Evolutionary conservation across 1,140 invertebrate genomes (phyloP).

Genomic region (Eufriesea mexicana): DNA sequence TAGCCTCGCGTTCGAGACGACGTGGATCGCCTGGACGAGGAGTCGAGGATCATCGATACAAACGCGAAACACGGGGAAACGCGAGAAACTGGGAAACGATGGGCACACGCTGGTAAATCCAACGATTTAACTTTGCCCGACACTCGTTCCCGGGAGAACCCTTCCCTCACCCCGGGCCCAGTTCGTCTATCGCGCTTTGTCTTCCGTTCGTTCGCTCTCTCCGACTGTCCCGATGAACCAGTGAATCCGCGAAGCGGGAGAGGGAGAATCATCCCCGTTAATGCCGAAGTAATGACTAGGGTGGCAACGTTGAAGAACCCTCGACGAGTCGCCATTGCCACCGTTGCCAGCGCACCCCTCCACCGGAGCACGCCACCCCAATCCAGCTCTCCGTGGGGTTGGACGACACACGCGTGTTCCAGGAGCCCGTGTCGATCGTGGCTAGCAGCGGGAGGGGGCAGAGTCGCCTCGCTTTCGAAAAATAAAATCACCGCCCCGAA

Average conservation of each 20-base stretch:
- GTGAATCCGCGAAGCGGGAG: slow-evolving; percentile 57
- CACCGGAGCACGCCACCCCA: slow-evolving; percentile 18
- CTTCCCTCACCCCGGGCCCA: neutral
- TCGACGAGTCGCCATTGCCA: slow-evolving; percentile 67
- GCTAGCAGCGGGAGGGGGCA: slow-evolving; percentile 5
- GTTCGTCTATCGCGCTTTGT: neutral
- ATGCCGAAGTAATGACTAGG: slow-evolving; percentile 80
- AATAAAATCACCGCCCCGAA: slow-evolving; percentile 49
- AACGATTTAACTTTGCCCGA: slow-evolving; percentile 59
- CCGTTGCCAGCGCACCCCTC: slow-evolving; percentile 33
- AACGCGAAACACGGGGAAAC: neutral
- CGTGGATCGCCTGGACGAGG: no score
- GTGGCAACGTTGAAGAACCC: slow-evolving; percentile 77
- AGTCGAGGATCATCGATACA: neutral
- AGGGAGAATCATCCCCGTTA: slow-evolving; percentile 76
- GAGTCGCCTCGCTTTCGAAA: slow-evolving; percentile 31
- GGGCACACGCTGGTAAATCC: slow-evolving; percentile 53
- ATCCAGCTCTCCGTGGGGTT: slow-evolving; percentile 43
- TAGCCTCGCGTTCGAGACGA: neutral
- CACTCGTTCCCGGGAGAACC: slow-evolving; percentile 28
- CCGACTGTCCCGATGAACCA: slow-evolving; percentile 59
- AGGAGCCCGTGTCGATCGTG: slow-evolving; percentile 66
- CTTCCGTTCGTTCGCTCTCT: neutral
- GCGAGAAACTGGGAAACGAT: slow-evolving; percentile 28
- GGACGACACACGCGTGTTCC: slow-evolving; percentile 57